Evolutionary conservation across 2,797 vertebrate genomes (phyloP).

Genomic region (Acrossocheilus wenchowensis): DNA sequence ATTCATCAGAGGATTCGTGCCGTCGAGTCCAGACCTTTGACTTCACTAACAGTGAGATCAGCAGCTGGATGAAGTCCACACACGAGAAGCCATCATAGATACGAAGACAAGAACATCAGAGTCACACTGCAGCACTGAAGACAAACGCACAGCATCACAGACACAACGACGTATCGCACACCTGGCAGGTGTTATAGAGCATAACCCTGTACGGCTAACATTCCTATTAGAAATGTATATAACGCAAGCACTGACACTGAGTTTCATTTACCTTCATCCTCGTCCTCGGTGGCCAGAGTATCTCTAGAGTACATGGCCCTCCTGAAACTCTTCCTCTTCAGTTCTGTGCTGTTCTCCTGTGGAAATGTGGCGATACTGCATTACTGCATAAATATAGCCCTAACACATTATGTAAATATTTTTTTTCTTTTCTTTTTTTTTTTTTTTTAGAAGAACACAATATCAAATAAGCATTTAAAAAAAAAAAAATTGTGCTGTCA

Average conservation of each 20-base stretch:
- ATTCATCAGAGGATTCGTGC: slow-evolving; percentile 54
- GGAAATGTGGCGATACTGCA: not conserved
- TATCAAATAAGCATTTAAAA: not conserved
- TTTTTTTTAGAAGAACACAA: not conserved
- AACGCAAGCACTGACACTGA: not conserved
- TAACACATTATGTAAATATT: not conserved
- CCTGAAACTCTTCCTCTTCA: slow-evolving; percentile 88
- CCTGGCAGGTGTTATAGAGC: not conserved
- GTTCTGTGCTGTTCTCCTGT: slow-evolving; percentile 81
- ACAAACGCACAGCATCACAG: not conserved
- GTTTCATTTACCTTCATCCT: slow-evolving; percentile 88
- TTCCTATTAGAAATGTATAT: no score
- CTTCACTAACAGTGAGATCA: slow-evolving; percentile 52
- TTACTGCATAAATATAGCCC: not conserved
- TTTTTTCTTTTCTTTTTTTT: no score
- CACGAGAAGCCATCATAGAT: slow-evolving; percentile 63
- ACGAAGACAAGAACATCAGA: slow-evolving; percentile 67
- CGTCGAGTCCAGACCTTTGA: slow-evolving; percentile 59
- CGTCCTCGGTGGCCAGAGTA: slow-evolving; percentile 81
- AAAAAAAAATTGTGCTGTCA: no score
- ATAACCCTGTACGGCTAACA: not conserved
- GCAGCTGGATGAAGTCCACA: slow-evolving; percentile 47
- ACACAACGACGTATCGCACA: not conserved
- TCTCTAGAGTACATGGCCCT: slow-evolving; percentile 90
- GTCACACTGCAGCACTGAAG: slow-evolving; percentile 5